Base-by-base conservation (phyloP, 2,888 invertebrate genomes). In the Lithosia quadra region DNA sequence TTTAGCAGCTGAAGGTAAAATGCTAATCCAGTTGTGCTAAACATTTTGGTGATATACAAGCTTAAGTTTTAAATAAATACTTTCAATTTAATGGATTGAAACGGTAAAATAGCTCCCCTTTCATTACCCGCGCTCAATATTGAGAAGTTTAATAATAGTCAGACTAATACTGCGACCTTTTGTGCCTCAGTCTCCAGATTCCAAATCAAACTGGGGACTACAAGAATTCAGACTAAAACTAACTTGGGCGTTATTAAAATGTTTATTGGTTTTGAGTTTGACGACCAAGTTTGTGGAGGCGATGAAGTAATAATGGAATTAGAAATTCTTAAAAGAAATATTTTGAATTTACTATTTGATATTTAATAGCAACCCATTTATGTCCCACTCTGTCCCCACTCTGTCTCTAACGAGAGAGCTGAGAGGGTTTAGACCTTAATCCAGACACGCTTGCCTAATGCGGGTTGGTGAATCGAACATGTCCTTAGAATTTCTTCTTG, bases 81-180 rank as follows among this genome's bases (percentile, higher is more conserved):
- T 15, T 56, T 28, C 5, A 22, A 22, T 8, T 57, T 22, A 58
- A 10, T 58, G 5, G 2, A 34, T 34, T 59, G 21, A 36, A 59
- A 59, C 13, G 13, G 3, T 33, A 24, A 15, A 61, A 61, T 24
- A 18, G 62, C n/a, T n/a, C n/a, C 18, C 62, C 33, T 62, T 49
- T 33, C 28, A 53, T 33, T 59, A 10, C 21, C 34, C 21, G 13
- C 34, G 10, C 21, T 36, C 59, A 8, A 59, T 34, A 59, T 36
- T 62, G 28, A 28, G 33, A 49, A 49, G 49, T 49, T 62, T 39
- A 62, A 62, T 53, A 62, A 62, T 49, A 62, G 43, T 28, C 49
- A n/a, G 36, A 49, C 18, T 53, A 49, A 33, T 39, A 33, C 49
- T 49, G 10, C 43, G 5, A 33, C 60, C 28, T 33, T 33, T 62